A percentile compares a stretch with the other conserved stretches of the same genome.
These are phyloP conservation scores for Artibeus jamaicensis DNA, from an alignment of 2,797 vertebrate genomes.

Conservation along the genomic window DNA sequence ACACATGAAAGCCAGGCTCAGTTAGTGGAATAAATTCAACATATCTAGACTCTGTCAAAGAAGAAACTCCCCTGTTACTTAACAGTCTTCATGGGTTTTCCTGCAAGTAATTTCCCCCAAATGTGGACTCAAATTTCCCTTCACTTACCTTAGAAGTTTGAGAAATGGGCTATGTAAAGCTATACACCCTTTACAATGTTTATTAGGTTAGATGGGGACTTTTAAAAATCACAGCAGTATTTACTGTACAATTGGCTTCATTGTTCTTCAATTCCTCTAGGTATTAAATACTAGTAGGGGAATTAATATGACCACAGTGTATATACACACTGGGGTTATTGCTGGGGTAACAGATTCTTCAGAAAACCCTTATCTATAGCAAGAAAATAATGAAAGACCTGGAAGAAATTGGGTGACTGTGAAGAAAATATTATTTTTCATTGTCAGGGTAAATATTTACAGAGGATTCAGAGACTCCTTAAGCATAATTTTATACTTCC, in stretches of 20 bases:
- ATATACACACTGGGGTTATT: background rate
- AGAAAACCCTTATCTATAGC: background rate
- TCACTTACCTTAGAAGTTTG: background rate
- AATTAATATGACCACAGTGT: background rate
- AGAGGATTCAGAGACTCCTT: background rate
- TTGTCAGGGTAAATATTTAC: constrained; percentile 2
- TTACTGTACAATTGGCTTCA: background rate
- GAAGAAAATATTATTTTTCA: constrained; percentile 26
- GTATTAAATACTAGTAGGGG: background rate
- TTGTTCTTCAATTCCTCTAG: background rate
- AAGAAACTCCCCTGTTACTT: background rate
- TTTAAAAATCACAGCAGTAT: background rate
- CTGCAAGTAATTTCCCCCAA: background rate
- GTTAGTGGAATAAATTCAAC: background rate
- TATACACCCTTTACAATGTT: background rate
- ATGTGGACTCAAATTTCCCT: background rate
- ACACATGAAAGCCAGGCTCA: background rate
- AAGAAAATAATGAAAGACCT: background rate
- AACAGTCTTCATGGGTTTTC: background rate
- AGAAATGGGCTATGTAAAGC: background rate
- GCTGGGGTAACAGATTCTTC: background rate
- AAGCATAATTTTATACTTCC: constrained; percentile 13
- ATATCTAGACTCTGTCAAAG: background rate
- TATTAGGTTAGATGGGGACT: background rate
- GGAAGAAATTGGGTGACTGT: background rate